Conservation (phyloP, 2,113 vertebrate genomes). For the Gnathonemus echidnorhynchus region DNA sequence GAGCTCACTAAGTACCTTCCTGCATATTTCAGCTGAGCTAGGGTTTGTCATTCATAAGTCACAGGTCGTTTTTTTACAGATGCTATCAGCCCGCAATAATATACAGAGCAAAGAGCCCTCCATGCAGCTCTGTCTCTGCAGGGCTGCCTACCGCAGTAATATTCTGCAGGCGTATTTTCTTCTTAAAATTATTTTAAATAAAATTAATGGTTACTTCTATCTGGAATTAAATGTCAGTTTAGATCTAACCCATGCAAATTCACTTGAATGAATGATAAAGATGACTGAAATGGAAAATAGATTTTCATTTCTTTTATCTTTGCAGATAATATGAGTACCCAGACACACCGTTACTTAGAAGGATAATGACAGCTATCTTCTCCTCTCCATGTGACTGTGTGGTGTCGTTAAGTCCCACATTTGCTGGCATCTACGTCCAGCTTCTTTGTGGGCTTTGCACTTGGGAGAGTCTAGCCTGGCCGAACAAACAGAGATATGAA, state of each 20-base stretch:
- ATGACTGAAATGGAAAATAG: constrained; percentile 2
- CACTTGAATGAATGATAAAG: not conserved
- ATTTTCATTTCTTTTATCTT: constrained; percentile 2
- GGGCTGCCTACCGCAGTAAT: not conserved
- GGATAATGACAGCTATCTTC: not conserved
- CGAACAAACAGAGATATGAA: not conserved
- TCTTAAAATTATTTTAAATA: constrained; percentile 6
- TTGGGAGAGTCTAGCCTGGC: not conserved
- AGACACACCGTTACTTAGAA: too few relatives aligned
- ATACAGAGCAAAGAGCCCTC: not conserved
- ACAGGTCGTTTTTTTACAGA: not conserved
- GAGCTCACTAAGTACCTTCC: not conserved
- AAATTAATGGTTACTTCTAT: constrained; percentile 12
- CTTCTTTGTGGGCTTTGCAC: not conserved
- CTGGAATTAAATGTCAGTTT: constrained; percentile 14
- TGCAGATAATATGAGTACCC: not conserved
- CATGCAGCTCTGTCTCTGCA: not conserved
- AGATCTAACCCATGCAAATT: constrained; percentile 9
- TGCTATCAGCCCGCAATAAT: not conserved
- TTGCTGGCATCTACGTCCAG: not conserved
- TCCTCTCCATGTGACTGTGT: not conserved
- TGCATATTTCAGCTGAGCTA: not conserved
- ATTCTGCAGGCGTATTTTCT: not conserved
- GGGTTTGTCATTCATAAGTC: constrained; percentile 5
- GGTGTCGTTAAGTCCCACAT: not conserved